phyloP scores from a whole-genome alignment of 2,888 invertebrate species.

The Ellobium chinense region DNA sequence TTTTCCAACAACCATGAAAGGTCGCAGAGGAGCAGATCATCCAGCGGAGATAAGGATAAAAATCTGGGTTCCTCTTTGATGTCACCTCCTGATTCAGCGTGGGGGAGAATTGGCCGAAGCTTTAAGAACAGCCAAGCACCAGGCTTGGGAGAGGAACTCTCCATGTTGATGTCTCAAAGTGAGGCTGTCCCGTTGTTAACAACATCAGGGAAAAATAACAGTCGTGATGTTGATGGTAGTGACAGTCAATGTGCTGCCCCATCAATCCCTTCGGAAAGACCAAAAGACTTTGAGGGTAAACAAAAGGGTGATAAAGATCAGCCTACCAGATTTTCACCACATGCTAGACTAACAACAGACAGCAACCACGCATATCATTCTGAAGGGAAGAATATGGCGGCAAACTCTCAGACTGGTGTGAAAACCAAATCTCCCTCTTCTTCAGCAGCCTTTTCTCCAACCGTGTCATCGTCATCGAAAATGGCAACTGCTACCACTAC shows the following conservation, averaged over 20 bases:
- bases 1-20: slow-evolving; percentile 17
- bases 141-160: slow-evolving; percentile 10
- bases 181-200: slow-evolving; percentile 4
- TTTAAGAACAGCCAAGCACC: slow-evolving; percentile 8
- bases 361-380: too few relatives aligned
- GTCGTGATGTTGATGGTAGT: neutral
- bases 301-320: too few relatives aligned
- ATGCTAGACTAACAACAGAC: too few relatives aligned
- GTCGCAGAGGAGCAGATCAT: slow-evolving; percentile 28
- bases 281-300: too few relatives aligned
- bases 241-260: neutral
- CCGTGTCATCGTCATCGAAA: neutral
- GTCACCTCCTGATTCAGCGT: slow-evolving; percentile 22
- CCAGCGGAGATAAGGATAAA: slow-evolving; percentile 32
- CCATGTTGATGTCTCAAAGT: neutral
- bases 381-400: too few relatives aligned
- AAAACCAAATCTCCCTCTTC: neutral
- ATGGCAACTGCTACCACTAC: neutral
- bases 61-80: neutral
- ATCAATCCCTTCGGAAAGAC: too few relatives aligned
- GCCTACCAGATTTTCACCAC: too few relatives aligned
- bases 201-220: neutral
- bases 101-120: slow-evolving; percentile 31
- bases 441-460: neutral
- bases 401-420: neutral